Evolutionary conservation across 2,888 invertebrate genomes (phyloP), one percentile per base, ranked within the genome.

Genomic region (Platycheirus albimanus): DNA sequence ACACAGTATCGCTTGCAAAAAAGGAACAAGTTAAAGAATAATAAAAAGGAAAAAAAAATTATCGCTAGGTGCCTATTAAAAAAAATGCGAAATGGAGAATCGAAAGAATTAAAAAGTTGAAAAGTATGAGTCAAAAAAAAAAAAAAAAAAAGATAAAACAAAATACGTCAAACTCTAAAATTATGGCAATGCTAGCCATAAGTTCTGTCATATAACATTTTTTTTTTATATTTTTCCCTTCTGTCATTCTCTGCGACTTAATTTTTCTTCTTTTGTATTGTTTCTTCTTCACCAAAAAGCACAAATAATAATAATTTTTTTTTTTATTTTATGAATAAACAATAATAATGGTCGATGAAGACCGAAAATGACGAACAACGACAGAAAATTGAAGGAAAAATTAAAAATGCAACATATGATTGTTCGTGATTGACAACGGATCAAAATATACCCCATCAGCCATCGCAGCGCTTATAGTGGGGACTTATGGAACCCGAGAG

Each of bases 401-500:
- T 78, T 83, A 74, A 78, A 83, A 83, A 83, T 83, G 83, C 83
- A 83, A 74, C 83, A 74, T 78, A 83, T 83, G 83, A 83, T 74
- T 78, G 64, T 24, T 36, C 38, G 30, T 64, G 78, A 78, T 74
- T 78, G 83, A 83, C 83, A 83, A 78, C 69, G 72, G 78, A 78
- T 80, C 80, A 76, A 64, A 70, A 71, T 58, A 51, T 15, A 75
- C 8, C 64, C 63, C 43, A 24, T 24, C 6, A 24, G 24, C 24
- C 47, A n/a, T n/a, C n/a, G 61, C 56, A 24, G 56, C 36, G 19
- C 19, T 54, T 4, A 17, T 15, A 30, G 36, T 4, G 10, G 38
- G 52, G 51, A n/a, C 45, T 61, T 30, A 61, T 56, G 54, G 24
- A 61, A 67, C 56, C 63, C 45, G 61, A 72, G 72, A 83, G 77